A percentile compares a stretch with the other conserved stretches of the same genome.
Evolutionary conservation across 2,797 vertebrate species (phyloP).

Genomic region (Pangasius sanitwongsei): DNA sequence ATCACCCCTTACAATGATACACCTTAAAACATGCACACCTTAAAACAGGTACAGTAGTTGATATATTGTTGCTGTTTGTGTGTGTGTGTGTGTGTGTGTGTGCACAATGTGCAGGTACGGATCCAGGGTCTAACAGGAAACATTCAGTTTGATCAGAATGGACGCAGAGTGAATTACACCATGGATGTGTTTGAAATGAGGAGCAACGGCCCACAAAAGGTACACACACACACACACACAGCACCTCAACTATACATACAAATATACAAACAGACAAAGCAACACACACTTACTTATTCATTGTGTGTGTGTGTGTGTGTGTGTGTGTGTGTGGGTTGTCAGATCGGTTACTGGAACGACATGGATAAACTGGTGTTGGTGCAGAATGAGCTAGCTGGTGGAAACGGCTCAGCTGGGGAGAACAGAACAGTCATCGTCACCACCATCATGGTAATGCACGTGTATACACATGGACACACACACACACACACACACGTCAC

Average conservation of each 20-base stretch:
- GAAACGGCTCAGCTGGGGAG: constrained; percentile 90
- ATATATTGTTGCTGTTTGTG: background rate
- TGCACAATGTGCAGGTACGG: constrained; percentile 79
- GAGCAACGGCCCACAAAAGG: constrained; percentile 92
- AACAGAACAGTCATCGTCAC: constrained; percentile 98
- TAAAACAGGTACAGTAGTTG: background rate
- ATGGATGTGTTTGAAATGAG: constrained; percentile 98
- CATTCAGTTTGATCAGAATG: constrained; percentile 97
- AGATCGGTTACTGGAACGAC: constrained; percentile 99
- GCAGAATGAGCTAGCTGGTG: constrained; percentile 88
- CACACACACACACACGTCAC: constrained; percentile 7
- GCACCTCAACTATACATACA: background rate
- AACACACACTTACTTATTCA: background rate
- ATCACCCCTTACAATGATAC: background rate
- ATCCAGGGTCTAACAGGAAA: constrained; percentile 97
- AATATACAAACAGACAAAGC: background rate
- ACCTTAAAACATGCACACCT: background rate
- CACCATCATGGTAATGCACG: constrained; percentile 94
- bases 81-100: background rate
- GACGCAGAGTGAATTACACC: constrained; percentile 94
- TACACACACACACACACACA: constrained; percentile 54
- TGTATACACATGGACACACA: background rate
- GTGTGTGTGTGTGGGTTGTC: constrained; percentile 35
- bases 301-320: constrained; percentile 24
- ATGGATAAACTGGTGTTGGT: constrained; percentile 96